Conservation (phyloP, 2,888 invertebrate genomes). For the Parnassius mnemosyne region DNA sequence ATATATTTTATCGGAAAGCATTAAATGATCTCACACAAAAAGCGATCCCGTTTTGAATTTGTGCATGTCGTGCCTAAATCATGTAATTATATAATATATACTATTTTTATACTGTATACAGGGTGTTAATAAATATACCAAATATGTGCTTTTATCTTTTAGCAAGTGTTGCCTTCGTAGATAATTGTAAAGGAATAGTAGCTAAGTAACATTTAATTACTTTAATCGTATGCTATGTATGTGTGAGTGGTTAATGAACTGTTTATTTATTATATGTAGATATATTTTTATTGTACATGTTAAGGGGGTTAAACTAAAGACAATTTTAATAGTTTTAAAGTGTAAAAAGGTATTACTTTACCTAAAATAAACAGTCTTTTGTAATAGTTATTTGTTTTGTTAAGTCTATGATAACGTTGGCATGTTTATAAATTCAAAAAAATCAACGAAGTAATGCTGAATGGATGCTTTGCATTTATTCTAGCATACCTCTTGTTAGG, state of each 20-base stretch:
- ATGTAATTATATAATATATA: slow-evolving; percentile 54
- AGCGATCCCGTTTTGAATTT: slow-evolving; percentile 55
- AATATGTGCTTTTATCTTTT: slow-evolving; percentile 77
- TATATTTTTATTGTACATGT: slow-evolving; percentile 38
- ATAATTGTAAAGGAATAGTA: slow-evolving; percentile 39
- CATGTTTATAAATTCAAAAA: slow-evolving; percentile 17
- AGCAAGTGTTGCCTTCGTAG: slow-evolving; percentile 73
- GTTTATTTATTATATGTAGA: slow-evolving; percentile 57
- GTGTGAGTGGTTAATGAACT: slow-evolving; percentile 45
- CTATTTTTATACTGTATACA: slow-evolving; percentile 78
- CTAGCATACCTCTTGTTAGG: background rate
- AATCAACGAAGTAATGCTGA: background rate
- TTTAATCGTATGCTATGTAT: slow-evolving; percentile 32
- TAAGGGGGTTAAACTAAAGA: slow-evolving; percentile 36
- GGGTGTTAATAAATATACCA: slow-evolving; percentile 77
- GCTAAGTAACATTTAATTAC: slow-evolving; percentile 26
- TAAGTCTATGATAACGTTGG: background rate
- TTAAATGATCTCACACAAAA: slow-evolving; percentile 70
- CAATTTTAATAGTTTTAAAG: slow-evolving; percentile 39
- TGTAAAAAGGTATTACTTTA: slow-evolving; percentile 44
- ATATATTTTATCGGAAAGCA: slow-evolving; percentile 36
- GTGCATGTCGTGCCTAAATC: slow-evolving; percentile 71
- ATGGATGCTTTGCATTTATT: background rate
- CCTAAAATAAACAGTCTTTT: slow-evolving; percentile 1
- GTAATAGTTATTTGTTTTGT: slow-evolving; percentile 7